Evolutionary conservation across 2,797 vertebrate genomes (phyloP).

Genomic region (Psittacula echo): DNA sequence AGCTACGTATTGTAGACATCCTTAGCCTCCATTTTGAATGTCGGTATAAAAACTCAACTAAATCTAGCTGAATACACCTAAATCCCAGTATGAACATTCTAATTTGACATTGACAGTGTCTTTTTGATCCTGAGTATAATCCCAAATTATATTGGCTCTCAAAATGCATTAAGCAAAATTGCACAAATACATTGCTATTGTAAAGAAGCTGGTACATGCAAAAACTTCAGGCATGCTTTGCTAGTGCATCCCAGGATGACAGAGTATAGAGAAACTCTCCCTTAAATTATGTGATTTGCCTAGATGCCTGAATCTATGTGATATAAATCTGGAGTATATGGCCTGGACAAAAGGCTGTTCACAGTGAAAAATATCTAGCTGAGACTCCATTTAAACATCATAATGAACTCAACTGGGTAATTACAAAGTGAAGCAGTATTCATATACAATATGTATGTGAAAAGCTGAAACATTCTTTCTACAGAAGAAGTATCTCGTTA

Average conservation of each 20-base stretch:
- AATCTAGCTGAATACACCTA: neutral
- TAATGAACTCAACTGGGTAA: neutral
- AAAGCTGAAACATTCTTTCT: neutral
- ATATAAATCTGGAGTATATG: neutral
- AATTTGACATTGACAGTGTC: neutral
- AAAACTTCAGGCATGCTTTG: neutral
- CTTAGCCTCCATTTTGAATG: neutral
- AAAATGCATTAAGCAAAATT: neutral
- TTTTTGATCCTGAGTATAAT: neutral
- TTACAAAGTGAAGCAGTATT: neutral
- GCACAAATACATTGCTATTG: neutral
- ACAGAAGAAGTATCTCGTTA: neutral
- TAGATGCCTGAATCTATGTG: neutral
- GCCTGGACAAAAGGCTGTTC: neutral
- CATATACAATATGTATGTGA: neutral
- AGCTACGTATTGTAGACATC: neutral
- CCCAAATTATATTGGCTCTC: neutral
- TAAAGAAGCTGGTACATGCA: neutral
- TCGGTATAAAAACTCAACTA: neutral
- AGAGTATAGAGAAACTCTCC: neutral
- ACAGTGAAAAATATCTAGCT: neutral
- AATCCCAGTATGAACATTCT: neutral
- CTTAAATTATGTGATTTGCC: neutral
- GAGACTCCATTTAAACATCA: neutral
- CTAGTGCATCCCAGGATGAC: neutral